Percentiles rank a stretch among this genome's conserved stretches.
phyloP scores from a whole-genome alignment of 2,888 invertebrate genomes.

The Meiosimyza platycephala region DNA sequence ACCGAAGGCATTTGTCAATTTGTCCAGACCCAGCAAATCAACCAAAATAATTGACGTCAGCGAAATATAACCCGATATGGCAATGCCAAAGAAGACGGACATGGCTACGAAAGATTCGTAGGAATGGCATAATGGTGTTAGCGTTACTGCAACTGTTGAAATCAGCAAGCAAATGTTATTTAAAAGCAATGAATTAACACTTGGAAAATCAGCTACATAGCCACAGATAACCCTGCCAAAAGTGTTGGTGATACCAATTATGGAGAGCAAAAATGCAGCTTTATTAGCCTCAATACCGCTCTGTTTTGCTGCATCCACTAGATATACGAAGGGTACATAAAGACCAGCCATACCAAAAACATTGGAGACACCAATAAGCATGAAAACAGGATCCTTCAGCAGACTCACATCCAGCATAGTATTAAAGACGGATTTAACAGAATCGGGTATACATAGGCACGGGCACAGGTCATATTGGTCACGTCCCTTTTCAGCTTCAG shows the following conservation, averaged over 20 bases:
- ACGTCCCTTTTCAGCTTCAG: constrained; percentile 64
- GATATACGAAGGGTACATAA: constrained; percentile 95
- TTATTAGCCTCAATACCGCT: constrained; percentile 77
- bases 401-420: constrained; percentile 93
- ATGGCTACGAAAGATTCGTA: constrained; percentile 83
- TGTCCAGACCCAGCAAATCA: constrained; percentile 94
- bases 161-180: constrained; percentile 93
- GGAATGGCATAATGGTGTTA: constrained; percentile 84
- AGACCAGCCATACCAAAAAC: constrained; percentile 97
- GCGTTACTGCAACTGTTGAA: constrained; percentile 85
- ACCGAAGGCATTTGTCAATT: constrained; percentile 97
- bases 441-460: constrained; percentile 80
- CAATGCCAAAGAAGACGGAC: constrained; percentile 90
- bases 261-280: constrained; percentile 69
- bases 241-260: constrained; percentile 93
- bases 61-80: constrained; percentile 96
- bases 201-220: constrained; percentile 90
- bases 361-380: constrained; percentile 92
- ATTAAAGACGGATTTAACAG: constrained; percentile 83
- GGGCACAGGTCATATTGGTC: constrained; percentile 85
- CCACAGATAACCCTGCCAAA: constrained; percentile 91
- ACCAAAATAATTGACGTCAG: constrained; percentile 97
- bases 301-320: constrained; percentile 82
- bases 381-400: constrained; percentile 88
- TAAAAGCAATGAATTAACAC: constrained; percentile 90